Base-by-base conservation (phyloP, 2,888 invertebrate species). In the Drosophila nr. perissopoda region DNA sequence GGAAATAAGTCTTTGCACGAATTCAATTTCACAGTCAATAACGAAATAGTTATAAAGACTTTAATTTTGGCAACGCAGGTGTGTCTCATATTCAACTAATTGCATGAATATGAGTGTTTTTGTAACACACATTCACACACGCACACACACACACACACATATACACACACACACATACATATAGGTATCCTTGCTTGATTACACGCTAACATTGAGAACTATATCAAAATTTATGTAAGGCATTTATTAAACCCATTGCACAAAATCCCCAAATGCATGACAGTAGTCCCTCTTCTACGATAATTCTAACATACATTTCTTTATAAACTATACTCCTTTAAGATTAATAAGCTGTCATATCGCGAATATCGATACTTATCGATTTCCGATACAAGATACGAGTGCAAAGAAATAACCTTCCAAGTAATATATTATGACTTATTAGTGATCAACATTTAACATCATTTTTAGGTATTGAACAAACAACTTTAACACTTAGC, bases 31-130 rank as follows among this genome's bases (percentile, higher is more conserved):
- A 42, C 16, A 42, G 10, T 21, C 16, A 5, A 5, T 1, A 31
- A 7, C 16, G 6, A 31, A 57, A 16, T 16, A 29, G 10, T 36
- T 29, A 21, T 36, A 11, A 52, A 29, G 31, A 60, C 36, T 60
- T 59, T 60, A 31, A 60, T 60, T 34, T 29, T 21, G 16, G 3
- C 54, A 38, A 31, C 27, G 29, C 60, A 53, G 60, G 52, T 53
- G 60, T 16, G 16, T 31, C 36, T 53, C 21, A 53, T 18, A 31
- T 27, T 38, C 34, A 52, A 10, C 13, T 38, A 45, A 13, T 45
- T 45, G 25, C 16, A 45, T 21, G 25, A 16, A 25, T 16, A 25
- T 25, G 45, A 13, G 13, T 45, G 45, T 4, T 21, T 45, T 45
- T 45, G 45, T 25, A 21, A 27, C 27, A 10, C 21, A 21, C 29